Evolutionary conservation across 2,113 vertebrate species (phyloP).

Genomic region (Camelus bactrianus): DNA sequence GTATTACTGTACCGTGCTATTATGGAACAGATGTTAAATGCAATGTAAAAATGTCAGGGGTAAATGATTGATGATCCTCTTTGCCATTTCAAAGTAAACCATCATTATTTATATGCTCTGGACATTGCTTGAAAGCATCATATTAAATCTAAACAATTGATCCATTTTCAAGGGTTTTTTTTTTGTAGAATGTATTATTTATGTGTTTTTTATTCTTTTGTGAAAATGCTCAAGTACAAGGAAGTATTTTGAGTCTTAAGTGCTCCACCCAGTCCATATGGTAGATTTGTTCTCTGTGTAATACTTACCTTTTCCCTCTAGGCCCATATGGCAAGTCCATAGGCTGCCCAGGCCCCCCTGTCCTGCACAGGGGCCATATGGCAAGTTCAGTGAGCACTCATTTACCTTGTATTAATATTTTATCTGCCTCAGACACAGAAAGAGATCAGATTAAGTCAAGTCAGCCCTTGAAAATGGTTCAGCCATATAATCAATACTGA

Average conservation of each 20-base stretch:
- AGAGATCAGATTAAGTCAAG: constrained; percentile 79
- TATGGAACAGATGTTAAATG: constrained; percentile 89
- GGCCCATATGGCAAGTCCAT: constrained; percentile 88
- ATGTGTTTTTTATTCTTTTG: constrained; percentile 87
- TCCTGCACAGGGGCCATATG: constrained; percentile 89
- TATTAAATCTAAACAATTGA: constrained; percentile 90
- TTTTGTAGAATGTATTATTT: constrained; percentile 88
- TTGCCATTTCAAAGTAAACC: constrained; percentile 89
- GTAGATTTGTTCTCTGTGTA: constrained; percentile 86
- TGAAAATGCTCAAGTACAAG: constrained; percentile 81
- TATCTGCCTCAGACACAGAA: constrained; percentile 82
- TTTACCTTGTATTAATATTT: constrained; percentile 89
- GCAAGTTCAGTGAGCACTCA: constrained; percentile 85
- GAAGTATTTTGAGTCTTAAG: constrained; percentile 83
- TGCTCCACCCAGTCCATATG: constrained; percentile 89
- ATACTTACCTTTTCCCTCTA: constrained; percentile 87
- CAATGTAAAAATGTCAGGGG: constrained; percentile 90
- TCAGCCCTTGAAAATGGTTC: constrained; percentile 76
- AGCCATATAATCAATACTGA: constrained; percentile 82
- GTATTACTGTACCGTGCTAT: constrained; percentile 83
- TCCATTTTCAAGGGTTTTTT: constrained; percentile 87
- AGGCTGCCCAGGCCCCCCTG: constrained; percentile 87
- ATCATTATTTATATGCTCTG: constrained; percentile 91
- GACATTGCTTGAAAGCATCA: constrained; percentile 89
- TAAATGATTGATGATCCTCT: constrained; percentile 92